These are phyloP conservation scores for Cololabis saira DNA, from an alignment of 2,113 vertebrate genomes.

Conservation along the genomic window DNA sequence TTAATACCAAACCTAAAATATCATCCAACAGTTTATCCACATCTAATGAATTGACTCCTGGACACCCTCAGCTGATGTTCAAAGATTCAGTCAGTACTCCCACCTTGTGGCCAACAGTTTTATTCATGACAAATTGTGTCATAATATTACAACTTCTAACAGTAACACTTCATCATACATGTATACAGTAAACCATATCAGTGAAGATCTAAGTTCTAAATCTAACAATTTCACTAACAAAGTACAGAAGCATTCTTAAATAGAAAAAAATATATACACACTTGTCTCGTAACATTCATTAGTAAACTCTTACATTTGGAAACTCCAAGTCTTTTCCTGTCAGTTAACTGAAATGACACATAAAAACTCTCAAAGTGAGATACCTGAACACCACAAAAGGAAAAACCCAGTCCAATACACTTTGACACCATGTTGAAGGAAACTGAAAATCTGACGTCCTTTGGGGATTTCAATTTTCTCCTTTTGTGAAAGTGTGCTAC, in stretches of 20 bases:
- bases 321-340: slow-evolving; percentile 24
- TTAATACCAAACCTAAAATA: too few species aligned
- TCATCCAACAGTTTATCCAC: slow-evolving; percentile 7
- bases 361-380: slow-evolving; percentile 55
- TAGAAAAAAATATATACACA: background rate
- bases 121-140: slow-evolving; percentile 7
- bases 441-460: slow-evolving; percentile 49
- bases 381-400: slow-evolving; percentile 34
- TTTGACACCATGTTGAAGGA: slow-evolving; percentile 38
- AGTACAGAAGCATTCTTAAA: background rate
- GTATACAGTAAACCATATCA: background rate
- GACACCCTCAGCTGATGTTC: slow-evolving; percentile 7
- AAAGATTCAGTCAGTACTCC: slow-evolving; percentile 36
- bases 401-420: slow-evolving; percentile 41
- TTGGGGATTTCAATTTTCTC: slow-evolving; percentile 54
- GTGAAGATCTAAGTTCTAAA: background rate
- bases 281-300: slow-evolving; percentile 2
- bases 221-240: background rate
- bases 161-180: background rate
- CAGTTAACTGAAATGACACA: slow-evolving; percentile 26
- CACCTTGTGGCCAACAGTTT: slow-evolving; percentile 32
- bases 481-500: background rate
- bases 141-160: background rate
- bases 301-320: slow-evolving; percentile 18
- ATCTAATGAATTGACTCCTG: slow-evolving; percentile 22